Base-by-base conservation (phyloP, 2,113 vertebrate genomes). In the Alaudala cheleensis region DNA sequence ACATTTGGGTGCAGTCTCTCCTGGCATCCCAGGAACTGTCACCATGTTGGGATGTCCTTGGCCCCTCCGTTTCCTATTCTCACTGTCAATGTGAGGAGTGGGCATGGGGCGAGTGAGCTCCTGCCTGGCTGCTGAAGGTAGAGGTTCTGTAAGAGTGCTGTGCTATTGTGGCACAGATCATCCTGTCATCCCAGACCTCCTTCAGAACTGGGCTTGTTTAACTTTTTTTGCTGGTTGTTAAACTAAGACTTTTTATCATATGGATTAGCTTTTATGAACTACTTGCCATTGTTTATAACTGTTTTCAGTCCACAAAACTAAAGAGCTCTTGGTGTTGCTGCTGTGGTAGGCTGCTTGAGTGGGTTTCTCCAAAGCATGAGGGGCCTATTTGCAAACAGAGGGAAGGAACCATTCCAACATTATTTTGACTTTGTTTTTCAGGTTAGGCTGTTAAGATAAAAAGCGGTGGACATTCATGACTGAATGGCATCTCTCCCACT, bases 371-470 rank as follows among this genome's bases (percentile, higher is more conserved):
- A 4, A 42, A 85, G 58, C 54, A 11, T 6, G 24, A 14, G n/a
- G 13, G 26, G 11, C 2, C 1, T 42, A 23, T 34, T 64, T 78
- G 26, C 28, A 65, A 62, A 14, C 4, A 4, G n/a, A 58, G 77
- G 50, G 56, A 80, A 72, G 37, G 49, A 79, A 9, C 39, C 26
- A 5, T 86, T n/a, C 76, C 56, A 42, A n/a, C 45, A 21, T 33
- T 39, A 20, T n/a, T 95, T 93, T 71, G 16, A 5, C 72, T 93
- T 88, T 98, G 85, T 96, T 91, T 97, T 98, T 34, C 97, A 98
- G 98, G 98, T 98, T 96, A 98, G 97, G 97, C 98, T 98, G 97
- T 98, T 98, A 97, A 98, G 98, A 97, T 98, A 97, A 98, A 97
- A 97, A 96, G 97, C 91, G 66, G 96, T 93, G 97, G 97, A 93